Conservation (phyloP, 2,888 invertebrate genomes). For the Dione vanillae region DNA sequence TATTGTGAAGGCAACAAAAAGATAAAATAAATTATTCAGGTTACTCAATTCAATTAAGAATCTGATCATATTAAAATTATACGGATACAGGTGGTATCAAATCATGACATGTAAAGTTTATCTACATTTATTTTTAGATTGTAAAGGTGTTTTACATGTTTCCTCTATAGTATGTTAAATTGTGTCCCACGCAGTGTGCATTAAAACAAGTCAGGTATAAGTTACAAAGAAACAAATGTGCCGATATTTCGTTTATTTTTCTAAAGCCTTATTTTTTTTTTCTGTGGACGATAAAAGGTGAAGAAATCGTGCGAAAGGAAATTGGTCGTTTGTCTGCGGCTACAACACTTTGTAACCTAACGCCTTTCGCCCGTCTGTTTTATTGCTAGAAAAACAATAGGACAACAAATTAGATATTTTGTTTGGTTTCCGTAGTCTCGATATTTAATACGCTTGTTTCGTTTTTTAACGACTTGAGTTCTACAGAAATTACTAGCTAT, state of each 20-base stretch:
- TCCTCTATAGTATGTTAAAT: conserved; percentile 38
- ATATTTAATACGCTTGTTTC: conserved; percentile 34
- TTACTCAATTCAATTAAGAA: no score
- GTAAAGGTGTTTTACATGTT: conserved; percentile 40
- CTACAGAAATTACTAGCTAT: no score
- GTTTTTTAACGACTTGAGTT: neutral
- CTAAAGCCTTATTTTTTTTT: conserved; percentile 42
- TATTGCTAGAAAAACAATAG: conserved; percentile 47
- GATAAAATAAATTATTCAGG: no score
- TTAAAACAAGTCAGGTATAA: conserved; percentile 48
- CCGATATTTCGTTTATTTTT: conserved; percentile 41
- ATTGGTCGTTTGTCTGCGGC: conserved; percentile 49
- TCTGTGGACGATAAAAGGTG: conserved; percentile 44
- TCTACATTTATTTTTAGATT: neutral
- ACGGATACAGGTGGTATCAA: neutral
- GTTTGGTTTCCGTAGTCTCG: conserved; percentile 32
- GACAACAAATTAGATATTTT: conserved; percentile 41
- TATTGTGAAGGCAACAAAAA: no score
- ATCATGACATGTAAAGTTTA: neutral
- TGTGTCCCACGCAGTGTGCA: conserved; percentile 46
- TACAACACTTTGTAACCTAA: conserved; percentile 49
- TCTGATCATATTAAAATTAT: neutral
- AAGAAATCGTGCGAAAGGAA: conserved; percentile 50
- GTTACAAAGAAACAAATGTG: conserved; percentile 48
- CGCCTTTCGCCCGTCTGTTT: conserved; percentile 46